Percentiles rank a stretch among this genome's conserved stretches.
phyloP scores from a whole-genome alignment of 2,888 invertebrate genomes.

The Melolontha melolontha region DNA sequence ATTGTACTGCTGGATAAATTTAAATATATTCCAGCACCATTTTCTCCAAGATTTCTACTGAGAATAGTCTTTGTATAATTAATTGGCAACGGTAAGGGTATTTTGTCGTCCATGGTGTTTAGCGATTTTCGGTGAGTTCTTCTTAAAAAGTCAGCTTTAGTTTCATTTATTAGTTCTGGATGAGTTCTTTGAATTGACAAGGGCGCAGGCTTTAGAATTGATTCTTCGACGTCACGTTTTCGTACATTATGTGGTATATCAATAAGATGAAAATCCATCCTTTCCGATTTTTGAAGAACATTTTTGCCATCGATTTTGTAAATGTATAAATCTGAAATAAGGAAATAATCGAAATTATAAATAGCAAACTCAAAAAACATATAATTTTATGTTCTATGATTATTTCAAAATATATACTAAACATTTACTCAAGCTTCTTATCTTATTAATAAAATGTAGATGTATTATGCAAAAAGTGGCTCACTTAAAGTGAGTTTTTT shows the following conservation, averaged over 20 bases:
- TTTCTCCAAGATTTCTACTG: conserved; percentile 63
- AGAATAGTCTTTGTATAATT: conserved; percentile 25
- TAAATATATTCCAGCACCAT: conserved; percentile 65
- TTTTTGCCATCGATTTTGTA: conserved; percentile 36
- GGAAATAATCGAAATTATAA: neutral
- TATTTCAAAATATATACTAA: no score
- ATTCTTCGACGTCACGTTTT: conserved; percentile 19
- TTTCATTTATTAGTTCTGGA: neutral
- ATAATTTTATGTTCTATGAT: no score
- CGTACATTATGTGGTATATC: conserved; percentile 17
- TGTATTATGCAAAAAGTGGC: no score
- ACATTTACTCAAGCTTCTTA: no score
- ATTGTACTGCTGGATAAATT: conserved; percentile 11
- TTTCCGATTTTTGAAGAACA: conserved; percentile 11
- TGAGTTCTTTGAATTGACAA: no score
- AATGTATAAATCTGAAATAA: conserved; percentile 40
- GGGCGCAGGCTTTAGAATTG: neutral
- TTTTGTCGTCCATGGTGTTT: conserved; percentile 19
- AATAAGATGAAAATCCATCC: conserved; percentile 11
- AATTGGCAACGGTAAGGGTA: conserved; percentile 1
- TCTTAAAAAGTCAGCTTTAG: neutral
- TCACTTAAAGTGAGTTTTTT: no score
- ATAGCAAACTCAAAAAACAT: neutral
- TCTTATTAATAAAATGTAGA: no score
- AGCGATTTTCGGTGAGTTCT: conserved; percentile 17